phyloP scores from a whole-genome alignment of 2,113 vertebrate genomes.

The Dolichotis patagonum region DNA sequence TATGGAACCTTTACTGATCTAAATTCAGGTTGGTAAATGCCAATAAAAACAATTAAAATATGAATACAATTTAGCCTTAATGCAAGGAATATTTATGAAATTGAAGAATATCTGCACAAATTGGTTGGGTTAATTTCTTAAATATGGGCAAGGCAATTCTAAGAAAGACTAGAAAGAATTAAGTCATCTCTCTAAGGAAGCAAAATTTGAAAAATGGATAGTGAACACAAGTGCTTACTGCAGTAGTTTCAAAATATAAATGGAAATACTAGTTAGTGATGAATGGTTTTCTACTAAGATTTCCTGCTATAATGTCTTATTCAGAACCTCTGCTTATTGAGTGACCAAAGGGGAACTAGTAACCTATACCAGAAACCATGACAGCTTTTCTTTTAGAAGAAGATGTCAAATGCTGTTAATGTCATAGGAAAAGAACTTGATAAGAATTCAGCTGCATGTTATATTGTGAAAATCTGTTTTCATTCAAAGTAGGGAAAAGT shows the following conservation, averaged over 20 bases:
- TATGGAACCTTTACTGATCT: background rate
- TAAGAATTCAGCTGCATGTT: background rate
- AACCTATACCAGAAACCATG: background rate
- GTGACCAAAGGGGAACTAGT: background rate
- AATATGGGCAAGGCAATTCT: background rate
- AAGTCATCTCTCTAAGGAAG: background rate
- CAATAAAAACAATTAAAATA: background rate
- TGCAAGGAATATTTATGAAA: background rate
- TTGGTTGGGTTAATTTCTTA: background rate
- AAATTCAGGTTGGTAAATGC: background rate
- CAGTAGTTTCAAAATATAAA: background rate
- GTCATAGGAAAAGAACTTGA: background rate
- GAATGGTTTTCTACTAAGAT: background rate
- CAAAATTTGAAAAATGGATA: background rate
- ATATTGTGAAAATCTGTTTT: background rate
- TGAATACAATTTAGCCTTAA: background rate
- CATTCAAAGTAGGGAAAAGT: background rate
- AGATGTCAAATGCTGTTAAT: background rate
- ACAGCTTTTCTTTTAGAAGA: background rate
- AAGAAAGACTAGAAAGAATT: background rate
- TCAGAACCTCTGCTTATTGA: background rate
- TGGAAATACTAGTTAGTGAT: background rate
- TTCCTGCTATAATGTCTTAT: background rate
- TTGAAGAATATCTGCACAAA: background rate
- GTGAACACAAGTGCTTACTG: background rate